These are phyloP conservation scores for Perdita meconis DNA, from an alignment of 2,888 invertebrate species.

Conservation along the genomic window DNA sequence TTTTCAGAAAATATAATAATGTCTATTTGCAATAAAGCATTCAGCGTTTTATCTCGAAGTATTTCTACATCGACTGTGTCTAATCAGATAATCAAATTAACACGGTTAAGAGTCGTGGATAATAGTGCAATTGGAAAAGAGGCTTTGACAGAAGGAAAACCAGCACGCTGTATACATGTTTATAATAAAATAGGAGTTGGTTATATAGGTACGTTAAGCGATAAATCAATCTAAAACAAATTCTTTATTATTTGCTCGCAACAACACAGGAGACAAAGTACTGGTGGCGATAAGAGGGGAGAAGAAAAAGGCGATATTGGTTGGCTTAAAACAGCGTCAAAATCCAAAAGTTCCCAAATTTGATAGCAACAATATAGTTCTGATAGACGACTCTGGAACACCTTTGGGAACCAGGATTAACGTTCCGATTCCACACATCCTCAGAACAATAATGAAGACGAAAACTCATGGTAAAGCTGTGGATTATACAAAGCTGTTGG, in stretches of 20 bases:
- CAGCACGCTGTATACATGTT: slow-evolving; percentile 96
- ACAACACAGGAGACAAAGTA: slow-evolving; percentile 91
- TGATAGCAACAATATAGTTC: slow-evolving; percentile 97
- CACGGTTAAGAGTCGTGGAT: slow-evolving; percentile 96
- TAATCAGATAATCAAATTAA: slow-evolving; percentile 90
- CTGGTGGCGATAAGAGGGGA: slow-evolving; percentile 97
- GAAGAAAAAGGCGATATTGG: slow-evolving; percentile 96
- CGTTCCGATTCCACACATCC: slow-evolving; percentile 96
- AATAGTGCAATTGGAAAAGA: slow-evolving; percentile 97
- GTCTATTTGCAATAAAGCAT: not conserved
- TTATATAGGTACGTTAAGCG: slow-evolving; percentile 85
- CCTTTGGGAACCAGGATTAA: slow-evolving; percentile 98
- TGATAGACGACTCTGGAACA: slow-evolving; percentile 97
- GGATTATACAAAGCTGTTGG: slow-evolving; percentile 96
- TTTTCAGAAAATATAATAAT: slow-evolving; percentile 26
- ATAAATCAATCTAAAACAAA: not conserved
- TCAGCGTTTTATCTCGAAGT: slow-evolving; percentile 35
- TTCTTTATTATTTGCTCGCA: not conserved
- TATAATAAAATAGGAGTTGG: slow-evolving; percentile 92
- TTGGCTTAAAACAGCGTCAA: slow-evolving; percentile 94
- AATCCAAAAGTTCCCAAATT: slow-evolving; percentile 93
- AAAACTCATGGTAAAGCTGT: slow-evolving; percentile 92
- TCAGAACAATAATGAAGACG: slow-evolving; percentile 93
- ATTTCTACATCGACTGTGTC: slow-evolving; percentile 85
- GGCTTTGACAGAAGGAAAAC: slow-evolving; percentile 97